A percentile compares a stretch with the other conserved stretches of the same genome.
These are phyloP conservation scores for Biston betularia DNA, from an alignment of 2,888 invertebrate species.

Conservation along the genomic window DNA sequence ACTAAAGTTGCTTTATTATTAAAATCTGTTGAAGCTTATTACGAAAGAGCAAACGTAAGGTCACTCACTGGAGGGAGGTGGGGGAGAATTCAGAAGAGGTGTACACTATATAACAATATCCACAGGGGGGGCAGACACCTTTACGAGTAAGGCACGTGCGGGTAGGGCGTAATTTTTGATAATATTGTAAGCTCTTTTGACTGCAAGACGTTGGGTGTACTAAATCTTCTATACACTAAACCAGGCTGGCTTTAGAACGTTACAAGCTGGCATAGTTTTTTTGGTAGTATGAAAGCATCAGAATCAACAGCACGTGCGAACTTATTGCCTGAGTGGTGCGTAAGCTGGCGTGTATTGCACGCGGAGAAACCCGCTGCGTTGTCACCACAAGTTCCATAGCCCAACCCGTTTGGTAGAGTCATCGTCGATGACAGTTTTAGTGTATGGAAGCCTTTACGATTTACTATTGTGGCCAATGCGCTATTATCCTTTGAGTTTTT, in stretches of 20 bases:
- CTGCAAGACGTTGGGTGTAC: conserved; percentile 47
- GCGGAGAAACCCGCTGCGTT: too few species aligned
- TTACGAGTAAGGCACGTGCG: conserved; percentile 70
- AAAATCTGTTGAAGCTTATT: conserved; percentile 61
- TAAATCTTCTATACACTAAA: conserved; percentile 12
- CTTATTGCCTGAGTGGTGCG: too few species aligned
- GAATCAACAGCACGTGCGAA: too few species aligned
- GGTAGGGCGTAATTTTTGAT: conserved; percentile 66
- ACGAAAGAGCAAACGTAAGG: conserved; percentile 44
- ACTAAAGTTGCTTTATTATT: conserved; percentile 50
- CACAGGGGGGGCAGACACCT: conserved; percentile 58
- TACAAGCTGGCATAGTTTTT: too few species aligned
- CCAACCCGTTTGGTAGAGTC: too few species aligned
- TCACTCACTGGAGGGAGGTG: conserved; percentile 37
- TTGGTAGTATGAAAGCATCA: too few species aligned
- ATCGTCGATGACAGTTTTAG: too few species aligned
- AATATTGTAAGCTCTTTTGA: conserved; percentile 64
- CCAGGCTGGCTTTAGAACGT: too few species aligned
- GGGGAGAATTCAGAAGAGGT: conserved; percentile 28
- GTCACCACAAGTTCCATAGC: too few species aligned
- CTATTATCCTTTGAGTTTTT: conserved; percentile 42
- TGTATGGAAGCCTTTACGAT: conserved; percentile 31
- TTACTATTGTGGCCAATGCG: conserved; percentile 44
- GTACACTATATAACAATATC: conserved; percentile 4
- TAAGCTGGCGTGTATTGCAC: too few species aligned